Conservation (phyloP, 2,888 invertebrate genomes). For the Sinhomidia bicolor region DNA sequence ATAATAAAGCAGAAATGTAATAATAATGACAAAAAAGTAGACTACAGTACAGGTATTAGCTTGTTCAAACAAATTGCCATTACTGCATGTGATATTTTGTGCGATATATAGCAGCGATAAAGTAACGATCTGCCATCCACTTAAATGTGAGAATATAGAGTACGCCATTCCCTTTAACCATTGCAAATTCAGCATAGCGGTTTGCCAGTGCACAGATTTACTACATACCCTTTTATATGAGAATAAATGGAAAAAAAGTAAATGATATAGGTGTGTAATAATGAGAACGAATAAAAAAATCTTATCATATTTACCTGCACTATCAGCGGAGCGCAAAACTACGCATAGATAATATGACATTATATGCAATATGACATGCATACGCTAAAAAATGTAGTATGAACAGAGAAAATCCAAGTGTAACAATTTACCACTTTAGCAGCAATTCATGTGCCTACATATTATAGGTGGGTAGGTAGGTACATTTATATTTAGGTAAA, state of each 20-base stretch:
- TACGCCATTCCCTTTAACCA: not conserved
- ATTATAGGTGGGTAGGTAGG: no score
- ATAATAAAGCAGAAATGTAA: no score
- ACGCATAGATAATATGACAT: conserved; percentile 6
- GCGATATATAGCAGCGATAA: no score
- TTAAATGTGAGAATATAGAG: not conserved
- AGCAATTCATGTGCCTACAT: no score
- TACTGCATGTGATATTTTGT: not conserved
- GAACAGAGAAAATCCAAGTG: not conserved
- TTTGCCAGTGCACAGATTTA: not conserved
- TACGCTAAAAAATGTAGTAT: not conserved
- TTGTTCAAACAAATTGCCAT: not conserved
- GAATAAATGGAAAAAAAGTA: not conserved
- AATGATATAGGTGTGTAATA: not conserved
- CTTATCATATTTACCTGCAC: conserved; percentile 12
- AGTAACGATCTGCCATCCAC: not conserved
- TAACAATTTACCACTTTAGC: not conserved
- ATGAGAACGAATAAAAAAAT: conserved; percentile 22
- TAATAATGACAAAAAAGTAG: not conserved
- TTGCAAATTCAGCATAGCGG: not conserved
- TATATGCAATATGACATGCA: conserved; percentile 9
- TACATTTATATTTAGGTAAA: not conserved
- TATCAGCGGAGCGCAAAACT: conserved; percentile 29
- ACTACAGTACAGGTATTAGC: not conserved
- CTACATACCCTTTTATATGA: not conserved